These are phyloP conservation scores for Chromis chromis DNA, from an alignment of 2,797 vertebrate genomes.

Conservation along the genomic window DNA sequence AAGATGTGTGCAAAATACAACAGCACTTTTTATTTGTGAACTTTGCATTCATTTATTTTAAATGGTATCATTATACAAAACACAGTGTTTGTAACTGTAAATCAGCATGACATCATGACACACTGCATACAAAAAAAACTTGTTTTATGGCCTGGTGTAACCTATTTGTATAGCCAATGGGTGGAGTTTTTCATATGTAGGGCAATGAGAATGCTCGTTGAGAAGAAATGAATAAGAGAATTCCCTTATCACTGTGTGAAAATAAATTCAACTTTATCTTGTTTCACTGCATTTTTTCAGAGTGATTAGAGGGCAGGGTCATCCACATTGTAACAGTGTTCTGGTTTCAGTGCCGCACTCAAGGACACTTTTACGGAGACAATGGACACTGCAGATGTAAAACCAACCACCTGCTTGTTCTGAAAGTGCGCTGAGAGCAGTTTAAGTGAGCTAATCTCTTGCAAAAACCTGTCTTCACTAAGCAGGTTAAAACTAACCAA, in stretches of 20 bases:
- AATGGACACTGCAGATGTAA: background rate
- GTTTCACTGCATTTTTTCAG: background rate
- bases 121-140: slow-evolving; percentile 1
- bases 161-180: slow-evolving; percentile 7
- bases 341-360: slow-evolving; percentile 1
- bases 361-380: slow-evolving; percentile 2
- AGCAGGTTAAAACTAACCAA: slow-evolving; percentile 1
- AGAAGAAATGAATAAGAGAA: background rate
- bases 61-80: background rate
- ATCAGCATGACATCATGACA: slow-evolving; percentile 5
- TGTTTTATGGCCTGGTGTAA: background rate
- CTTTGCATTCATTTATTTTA: background rate
- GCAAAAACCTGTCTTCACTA: background rate
- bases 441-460: background rate
- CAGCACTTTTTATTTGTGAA: background rate
- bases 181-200: background rate
- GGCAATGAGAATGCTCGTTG: background rate
- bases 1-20: background rate
- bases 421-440: background rate
- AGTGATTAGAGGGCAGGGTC: slow-evolving; percentile 9
- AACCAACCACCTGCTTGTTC: background rate
- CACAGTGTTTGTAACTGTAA: background rate
- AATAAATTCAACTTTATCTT: background rate
- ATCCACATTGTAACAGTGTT: background rate
- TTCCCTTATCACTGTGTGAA: background rate